Evolutionary conservation across 1,140 invertebrate species (phyloP), one percentile per base, ranked within the genome.

Genomic region (Drosophila nigrodunni): DNA sequence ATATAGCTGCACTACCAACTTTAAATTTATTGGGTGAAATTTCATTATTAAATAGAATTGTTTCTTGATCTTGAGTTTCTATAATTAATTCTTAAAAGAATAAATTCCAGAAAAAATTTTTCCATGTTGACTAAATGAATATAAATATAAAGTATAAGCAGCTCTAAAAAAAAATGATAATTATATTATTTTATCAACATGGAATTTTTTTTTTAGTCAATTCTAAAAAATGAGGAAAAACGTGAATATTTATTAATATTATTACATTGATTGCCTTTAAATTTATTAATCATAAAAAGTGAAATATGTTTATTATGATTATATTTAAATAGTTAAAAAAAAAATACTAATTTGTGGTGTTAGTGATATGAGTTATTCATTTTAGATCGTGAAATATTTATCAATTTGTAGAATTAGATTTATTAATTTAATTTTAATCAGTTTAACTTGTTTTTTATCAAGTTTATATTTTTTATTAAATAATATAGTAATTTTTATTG

Each of bases 331-430:
- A 93, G 93, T 94, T 94, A 94, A 94, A 91, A 62, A 77, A 77
- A 93, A 94, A 94, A 94, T 94, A 89, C 93, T 94, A 92, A 94
- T 94, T 94, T 94, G 94, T 94, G 94, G 93, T 74, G 73, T 94
- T 93, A 94, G 93, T 92, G 86, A 93, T 93, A 93, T 93, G 90
- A 91, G 80, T 67, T 72, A 71, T 66, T 89, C 83, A 93, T 91
- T 92, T 93, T 93, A 93, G 88, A 92, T 92, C 85, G 87, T 90
- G 78, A 81, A 82, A 75, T 82, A 77, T 89, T 89, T 92, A 75
- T 91, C 85, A 90, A 92, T 92, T 93, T 93, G 78, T 91, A 90
- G 78, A 82, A 79, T 82, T 82, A 78, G 60, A 81, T 82, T 89
- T 82, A 35, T 92, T 39, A 77, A 78, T 90, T 79, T 93, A 78